phyloP scores from a whole-genome alignment of 2,888 invertebrate genomes.

The Empis livida region DNA sequence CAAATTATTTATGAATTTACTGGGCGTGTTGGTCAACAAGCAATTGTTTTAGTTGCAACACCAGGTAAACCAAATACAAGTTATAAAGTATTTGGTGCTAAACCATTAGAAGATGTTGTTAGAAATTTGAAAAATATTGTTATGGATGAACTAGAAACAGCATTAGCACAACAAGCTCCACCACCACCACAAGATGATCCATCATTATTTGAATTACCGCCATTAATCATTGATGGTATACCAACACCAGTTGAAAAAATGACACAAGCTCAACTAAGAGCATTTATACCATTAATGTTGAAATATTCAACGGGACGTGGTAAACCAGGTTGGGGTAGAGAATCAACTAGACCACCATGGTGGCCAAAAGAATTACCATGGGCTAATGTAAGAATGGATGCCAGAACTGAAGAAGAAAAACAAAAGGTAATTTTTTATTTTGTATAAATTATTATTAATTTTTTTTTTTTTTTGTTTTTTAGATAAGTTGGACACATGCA shows the following conservation, averaged over 20 bases:
- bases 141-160: constrained; percentile 90
- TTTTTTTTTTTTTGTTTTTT: constrained; percentile 17
- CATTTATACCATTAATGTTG: constrained; percentile 94
- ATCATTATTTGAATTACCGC: constrained; percentile 87
- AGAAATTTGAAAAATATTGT: constrained; percentile 80
- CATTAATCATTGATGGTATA: constrained; percentile 92
- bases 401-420: constrained; percentile 89
- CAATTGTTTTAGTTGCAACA: constrained; percentile 88
- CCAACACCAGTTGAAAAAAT: constrained; percentile 98
- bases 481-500: constrained; percentile 98
- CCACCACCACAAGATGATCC: constrained; percentile 72
- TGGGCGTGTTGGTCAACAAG: constrained; percentile 93
- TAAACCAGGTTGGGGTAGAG: constrained; percentile 96
- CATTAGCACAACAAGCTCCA: constrained; percentile 85
- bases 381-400: constrained; percentile 98
- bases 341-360: constrained; percentile 92
- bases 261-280: constrained; percentile 94
- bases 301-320: constrained; percentile 95
- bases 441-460: neutral
- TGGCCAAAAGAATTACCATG: constrained; percentile 97
- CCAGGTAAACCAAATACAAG: constrained; percentile 93
- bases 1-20: constrained; percentile 96
- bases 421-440: constrained; percentile 66
- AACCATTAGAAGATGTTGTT: constrained; percentile 92
- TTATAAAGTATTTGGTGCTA: constrained; percentile 93